These are phyloP conservation scores for Flabesymbios commensalis DNA, from an alignment of 2,888 invertebrate species.

Conservation along the genomic window DNA sequence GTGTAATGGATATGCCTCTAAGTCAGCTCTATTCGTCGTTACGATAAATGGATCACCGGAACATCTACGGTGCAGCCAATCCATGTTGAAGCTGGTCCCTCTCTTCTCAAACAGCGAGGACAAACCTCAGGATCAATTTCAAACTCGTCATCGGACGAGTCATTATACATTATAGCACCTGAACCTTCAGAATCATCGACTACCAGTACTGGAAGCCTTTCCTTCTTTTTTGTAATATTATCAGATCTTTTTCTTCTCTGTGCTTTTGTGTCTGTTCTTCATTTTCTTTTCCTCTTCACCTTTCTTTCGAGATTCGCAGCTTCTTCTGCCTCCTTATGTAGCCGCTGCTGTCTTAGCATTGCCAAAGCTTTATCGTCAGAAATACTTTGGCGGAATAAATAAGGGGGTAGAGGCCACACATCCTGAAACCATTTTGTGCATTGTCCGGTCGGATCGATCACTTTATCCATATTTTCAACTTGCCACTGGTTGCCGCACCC, in stretches of 20 bases:
- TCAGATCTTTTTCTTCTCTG: no score
- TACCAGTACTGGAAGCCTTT: no score
- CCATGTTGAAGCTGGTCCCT: background rate
- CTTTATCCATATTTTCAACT: background rate
- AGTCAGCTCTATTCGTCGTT: no score
- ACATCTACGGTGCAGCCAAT: background rate
- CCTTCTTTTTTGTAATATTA: no score
- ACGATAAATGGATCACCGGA: no score
- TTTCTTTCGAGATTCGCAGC: background rate
- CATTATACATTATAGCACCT: background rate
- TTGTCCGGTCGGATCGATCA: background rate
- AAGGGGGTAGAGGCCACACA: background rate
- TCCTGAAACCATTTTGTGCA: background rate
- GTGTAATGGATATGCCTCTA: background rate
- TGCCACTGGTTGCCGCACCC: background rate
- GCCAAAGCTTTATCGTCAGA: background rate
- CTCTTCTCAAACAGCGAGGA: background rate
- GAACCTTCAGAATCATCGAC: no score
- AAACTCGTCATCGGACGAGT: background rate
- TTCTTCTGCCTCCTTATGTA: background rate
- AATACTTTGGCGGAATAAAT: background rate
- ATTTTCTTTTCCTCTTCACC: background rate
- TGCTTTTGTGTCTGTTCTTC: no score
- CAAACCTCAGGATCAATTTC: background rate
- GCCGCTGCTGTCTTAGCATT: background rate